Percentiles rank a stretch among this genome's conserved stretches.
Conservation (phyloP, 2,888 invertebrate genomes). For the Anagyrus pseudococci region DNA sequence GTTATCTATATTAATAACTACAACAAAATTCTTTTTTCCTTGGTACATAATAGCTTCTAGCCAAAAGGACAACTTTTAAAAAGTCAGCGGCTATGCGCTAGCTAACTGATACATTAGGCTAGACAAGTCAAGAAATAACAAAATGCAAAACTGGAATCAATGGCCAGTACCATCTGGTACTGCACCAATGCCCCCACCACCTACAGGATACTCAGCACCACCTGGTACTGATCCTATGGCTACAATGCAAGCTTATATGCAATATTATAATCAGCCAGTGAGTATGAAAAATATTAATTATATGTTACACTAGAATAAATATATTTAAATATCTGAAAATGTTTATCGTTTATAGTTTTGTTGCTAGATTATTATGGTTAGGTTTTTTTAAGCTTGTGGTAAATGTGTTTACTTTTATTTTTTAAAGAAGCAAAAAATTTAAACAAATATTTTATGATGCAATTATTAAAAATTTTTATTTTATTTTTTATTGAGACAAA, state of each 20-base stretch:
- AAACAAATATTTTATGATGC: background rate
- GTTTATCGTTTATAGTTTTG: no score
- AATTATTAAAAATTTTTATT: background rate
- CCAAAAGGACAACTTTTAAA: slow-evolving; percentile 54
- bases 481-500: background rate
- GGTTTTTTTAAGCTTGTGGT: background rate
- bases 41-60: slow-evolving; percentile 34
- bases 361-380: no score
- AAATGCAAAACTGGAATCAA: slow-evolving; percentile 61
- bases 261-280: slow-evolving; percentile 61
- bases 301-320: no score
- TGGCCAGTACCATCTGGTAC: slow-evolving; percentile 57
- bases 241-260: slow-evolving; percentile 60
- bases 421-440: background rate
- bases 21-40: slow-evolving; percentile 36
- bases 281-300: slow-evolving; percentile 44
- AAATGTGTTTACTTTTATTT: background rate
- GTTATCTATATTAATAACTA: slow-evolving; percentile 17
- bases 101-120: slow-evolving; percentile 42
- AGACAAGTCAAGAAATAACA: slow-evolving; percentile 40
- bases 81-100: slow-evolving; percentile 54
- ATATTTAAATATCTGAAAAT: no score
- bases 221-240: slow-evolving; percentile 58
- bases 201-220: slow-evolving; percentile 54
- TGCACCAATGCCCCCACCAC: slow-evolving; percentile 57